Evolutionary conservation across 2,797 vertebrate species (phyloP).

Genomic region (Smutsia gigantea): DNA sequence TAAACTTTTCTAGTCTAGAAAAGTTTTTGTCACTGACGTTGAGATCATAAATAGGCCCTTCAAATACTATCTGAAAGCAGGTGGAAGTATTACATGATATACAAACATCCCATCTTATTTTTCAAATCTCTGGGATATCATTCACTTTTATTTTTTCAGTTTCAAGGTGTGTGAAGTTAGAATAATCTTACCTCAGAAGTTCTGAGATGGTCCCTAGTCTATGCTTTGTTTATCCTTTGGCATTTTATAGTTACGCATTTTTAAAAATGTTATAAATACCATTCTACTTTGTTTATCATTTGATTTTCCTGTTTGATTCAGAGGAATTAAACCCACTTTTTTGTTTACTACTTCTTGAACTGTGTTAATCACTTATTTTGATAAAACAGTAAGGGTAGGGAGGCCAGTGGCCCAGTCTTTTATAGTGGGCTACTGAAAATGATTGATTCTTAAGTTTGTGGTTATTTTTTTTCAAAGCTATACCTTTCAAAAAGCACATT

Average conservation of each 20-base stretch:
- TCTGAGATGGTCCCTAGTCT: not conserved
- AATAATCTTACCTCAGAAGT: not conserved
- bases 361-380: slow-evolving; percentile 8
- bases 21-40: not conserved
- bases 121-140: not conserved
- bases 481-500: not conserved
- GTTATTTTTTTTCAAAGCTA: slow-evolving; percentile 4
- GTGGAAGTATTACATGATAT: not conserved
- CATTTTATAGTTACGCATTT: not conserved
- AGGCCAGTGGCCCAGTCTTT: not conserved
- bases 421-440: not conserved
- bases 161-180: not conserved
- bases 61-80: not conserved
- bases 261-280: slow-evolving; percentile 5
- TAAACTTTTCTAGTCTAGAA: not conserved
- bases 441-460: not conserved
- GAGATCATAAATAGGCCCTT: not conserved
- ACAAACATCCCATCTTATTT: not conserved
- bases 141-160: not conserved
- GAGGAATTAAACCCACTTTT: not conserved
- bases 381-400: not conserved
- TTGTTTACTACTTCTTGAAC: not conserved
- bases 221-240: not conserved
- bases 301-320: not conserved
- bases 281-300: not conserved